phyloP scores from a whole-genome alignment of 1,140 invertebrate genomes.

The Colletes gigas region DNA sequence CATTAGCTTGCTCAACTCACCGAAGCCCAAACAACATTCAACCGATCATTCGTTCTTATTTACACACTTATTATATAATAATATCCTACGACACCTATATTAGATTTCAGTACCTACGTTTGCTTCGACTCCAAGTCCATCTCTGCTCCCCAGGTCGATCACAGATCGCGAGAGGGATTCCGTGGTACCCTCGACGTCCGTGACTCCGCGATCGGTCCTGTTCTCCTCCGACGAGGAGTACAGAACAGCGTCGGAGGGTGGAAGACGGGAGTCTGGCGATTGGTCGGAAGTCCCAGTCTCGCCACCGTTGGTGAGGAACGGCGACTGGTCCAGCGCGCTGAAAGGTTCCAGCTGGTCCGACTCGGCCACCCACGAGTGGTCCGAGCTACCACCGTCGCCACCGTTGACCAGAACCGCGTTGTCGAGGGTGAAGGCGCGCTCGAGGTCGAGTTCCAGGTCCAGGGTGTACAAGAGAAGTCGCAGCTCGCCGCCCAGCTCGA shows the following conservation, averaged over 20 bases:
- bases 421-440: conserved; percentile 89
- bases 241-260: conserved; percentile 89
- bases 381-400: conserved; percentile 87
- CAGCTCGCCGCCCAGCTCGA: conserved; percentile 84
- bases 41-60: no score
- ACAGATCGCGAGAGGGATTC: conserved; percentile 74
- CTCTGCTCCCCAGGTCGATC: conserved; percentile 63
- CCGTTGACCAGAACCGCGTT: conserved; percentile 86
- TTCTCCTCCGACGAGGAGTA: conserved; percentile 93
- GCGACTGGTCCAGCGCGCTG: conserved; percentile 78
- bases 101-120: no score
- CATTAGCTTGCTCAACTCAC: no score
- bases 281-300: conserved; percentile 77
- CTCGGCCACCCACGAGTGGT: conserved; percentile 74
- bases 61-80: no score
- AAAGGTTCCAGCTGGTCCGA: conserved; percentile 74
- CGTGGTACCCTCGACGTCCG: conserved; percentile 84
- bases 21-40: no score
- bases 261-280: conserved; percentile 77
- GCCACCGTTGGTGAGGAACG: conserved; percentile 74
- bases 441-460: conserved; percentile 82
- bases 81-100: no score
- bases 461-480: conserved; percentile 84
- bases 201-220: conserved; percentile 84
- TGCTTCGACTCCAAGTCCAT: background rate